Percentiles rank a stretch among this genome's conserved stretches.
phyloP scores from a whole-genome alignment of 2,113 vertebrate genomes.

The Alexandromys fortis region DNA sequence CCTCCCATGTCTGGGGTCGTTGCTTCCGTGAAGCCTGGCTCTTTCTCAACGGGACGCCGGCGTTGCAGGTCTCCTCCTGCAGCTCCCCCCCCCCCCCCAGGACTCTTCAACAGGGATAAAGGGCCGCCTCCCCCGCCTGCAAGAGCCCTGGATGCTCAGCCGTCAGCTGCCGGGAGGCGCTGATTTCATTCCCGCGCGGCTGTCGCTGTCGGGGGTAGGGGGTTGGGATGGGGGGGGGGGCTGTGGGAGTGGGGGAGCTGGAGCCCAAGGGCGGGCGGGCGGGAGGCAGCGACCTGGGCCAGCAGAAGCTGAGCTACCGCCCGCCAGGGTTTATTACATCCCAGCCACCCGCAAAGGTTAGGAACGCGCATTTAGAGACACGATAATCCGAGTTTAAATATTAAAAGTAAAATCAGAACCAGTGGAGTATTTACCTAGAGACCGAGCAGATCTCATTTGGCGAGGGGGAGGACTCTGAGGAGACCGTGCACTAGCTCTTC shows the following conservation, averaged over 20 bases:
- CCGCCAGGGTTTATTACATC: slow-evolving; percentile 61
- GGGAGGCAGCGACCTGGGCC: not conserved
- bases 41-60: slow-evolving; percentile 7
- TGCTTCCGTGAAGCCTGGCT: not conserved
- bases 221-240: not conserved
- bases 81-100: not conserved
- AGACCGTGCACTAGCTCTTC: not conserved
- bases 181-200: not conserved
- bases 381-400: slow-evolving; percentile 85
- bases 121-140: slow-evolving; percentile 33
- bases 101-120: slow-evolving; percentile 37
- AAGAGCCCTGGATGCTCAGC: slow-evolving; percentile 53
- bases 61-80: slow-evolving; percentile 36
- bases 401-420: slow-evolving; percentile 83
- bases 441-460: slow-evolving; percentile 55
- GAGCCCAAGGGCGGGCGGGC: not conserved
- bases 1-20: not conserved
- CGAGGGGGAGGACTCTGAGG: not conserved
- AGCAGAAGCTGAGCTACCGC: not conserved
- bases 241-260: not conserved
- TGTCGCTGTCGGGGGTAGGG: not conserved
- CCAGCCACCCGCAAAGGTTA: slow-evolving; percentile 85
- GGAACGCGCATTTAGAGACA: slow-evolving; percentile 74
- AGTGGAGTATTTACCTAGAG: slow-evolving; percentile 82
- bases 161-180: slow-evolving; percentile 61